Conservation (phyloP, 2,888 invertebrate species). For the Pristionchus japonicus region DNA sequence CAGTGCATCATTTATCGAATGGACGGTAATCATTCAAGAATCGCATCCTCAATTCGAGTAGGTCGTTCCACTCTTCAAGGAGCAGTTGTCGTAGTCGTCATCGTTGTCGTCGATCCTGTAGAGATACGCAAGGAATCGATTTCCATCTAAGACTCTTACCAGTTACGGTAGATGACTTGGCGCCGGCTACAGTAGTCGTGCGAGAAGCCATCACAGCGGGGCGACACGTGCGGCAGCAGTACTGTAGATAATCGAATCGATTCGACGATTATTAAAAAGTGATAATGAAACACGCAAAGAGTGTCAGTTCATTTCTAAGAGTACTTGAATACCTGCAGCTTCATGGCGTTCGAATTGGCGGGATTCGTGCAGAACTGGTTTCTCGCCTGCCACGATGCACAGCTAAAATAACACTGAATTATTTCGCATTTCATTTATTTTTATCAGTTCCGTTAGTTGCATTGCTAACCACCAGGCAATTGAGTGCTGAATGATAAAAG, state of each 20-base stretch:
- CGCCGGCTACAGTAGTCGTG: constrained; percentile 1
- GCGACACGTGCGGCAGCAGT: neutral
- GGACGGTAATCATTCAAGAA: neutral
- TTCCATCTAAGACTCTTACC: neutral
- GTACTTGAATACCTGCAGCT: neutral
- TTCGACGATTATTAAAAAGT: too few species aligned
- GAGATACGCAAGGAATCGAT: neutral
- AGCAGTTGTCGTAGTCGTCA: neutral
- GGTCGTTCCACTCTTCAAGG: neutral
- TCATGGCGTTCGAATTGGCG: constrained; percentile 30
- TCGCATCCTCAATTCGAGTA: neutral
- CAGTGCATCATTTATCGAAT: neutral
- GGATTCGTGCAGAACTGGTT: constrained; percentile 9
- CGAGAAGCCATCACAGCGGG: neutral
- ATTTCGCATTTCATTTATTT: neutral
- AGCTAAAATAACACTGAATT: neutral
- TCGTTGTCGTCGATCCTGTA: neutral
- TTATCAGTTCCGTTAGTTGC: neutral
- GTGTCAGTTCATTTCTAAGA: neutral
- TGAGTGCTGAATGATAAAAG: too few species aligned
- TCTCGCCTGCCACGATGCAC: constrained; percentile 9
- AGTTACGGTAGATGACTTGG: neutral
- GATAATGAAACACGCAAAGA: too few species aligned
- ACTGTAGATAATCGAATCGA: neutral
- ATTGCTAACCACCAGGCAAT: too few species aligned